These are phyloP conservation scores for Mercenaria mercenaria DNA, from an alignment of 1,140 invertebrate genomes.

Conservation along the genomic window DNA sequence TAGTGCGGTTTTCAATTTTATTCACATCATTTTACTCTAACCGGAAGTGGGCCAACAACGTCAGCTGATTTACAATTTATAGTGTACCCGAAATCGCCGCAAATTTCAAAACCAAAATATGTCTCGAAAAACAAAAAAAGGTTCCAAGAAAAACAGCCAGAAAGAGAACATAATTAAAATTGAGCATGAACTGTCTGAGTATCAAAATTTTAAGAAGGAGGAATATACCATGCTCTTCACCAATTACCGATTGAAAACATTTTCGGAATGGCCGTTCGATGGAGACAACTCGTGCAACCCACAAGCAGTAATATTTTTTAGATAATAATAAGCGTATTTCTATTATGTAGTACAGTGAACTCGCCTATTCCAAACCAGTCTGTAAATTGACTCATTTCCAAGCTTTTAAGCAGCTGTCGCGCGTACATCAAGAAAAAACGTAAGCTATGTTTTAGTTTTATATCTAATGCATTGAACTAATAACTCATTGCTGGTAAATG, in stretches of 20 bases:
- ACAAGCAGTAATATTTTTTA: constrained; percentile 14
- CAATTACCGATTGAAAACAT: constrained; percentile 37
- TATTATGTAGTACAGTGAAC: no score
- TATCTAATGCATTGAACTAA: no score
- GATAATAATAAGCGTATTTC: no score
- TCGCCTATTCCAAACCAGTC: no score
- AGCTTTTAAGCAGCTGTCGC: no score
- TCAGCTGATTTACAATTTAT: not conserved
- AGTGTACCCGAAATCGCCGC: not conserved
- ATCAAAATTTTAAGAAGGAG: constrained; percentile 1
- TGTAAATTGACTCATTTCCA: no score
- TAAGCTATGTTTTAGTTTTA: no score
- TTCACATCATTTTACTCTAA: no score
- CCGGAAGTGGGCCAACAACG: not conserved
- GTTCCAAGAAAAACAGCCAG: not conserved
- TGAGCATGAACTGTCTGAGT: not conserved
- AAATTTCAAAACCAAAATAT: constrained; percentile 18
- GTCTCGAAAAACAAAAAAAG: not conserved
- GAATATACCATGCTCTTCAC: constrained; percentile 39
- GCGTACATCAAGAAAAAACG: no score
- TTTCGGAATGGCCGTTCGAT: constrained; percentile 50
- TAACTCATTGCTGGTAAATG: no score
- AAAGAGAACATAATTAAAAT: constrained; percentile 5
- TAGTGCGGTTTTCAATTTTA: not conserved
- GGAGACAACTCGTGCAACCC: constrained; percentile 52